phyloP scores from a whole-genome alignment of 2,797 vertebrate genomes.

The Karalla daura region DNA sequence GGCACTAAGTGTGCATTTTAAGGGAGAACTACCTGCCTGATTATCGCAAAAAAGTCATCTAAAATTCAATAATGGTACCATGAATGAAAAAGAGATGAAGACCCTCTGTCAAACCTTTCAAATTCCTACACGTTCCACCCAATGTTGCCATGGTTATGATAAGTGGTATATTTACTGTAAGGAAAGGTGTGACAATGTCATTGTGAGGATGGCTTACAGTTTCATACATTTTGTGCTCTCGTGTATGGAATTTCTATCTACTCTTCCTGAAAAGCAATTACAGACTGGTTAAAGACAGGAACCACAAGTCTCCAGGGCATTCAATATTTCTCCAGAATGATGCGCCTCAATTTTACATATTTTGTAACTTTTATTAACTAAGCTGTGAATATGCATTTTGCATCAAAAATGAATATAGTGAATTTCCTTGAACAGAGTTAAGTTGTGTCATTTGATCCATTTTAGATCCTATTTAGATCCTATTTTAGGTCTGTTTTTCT shows the following conservation, averaged over 20 bases:
- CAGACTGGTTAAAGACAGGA: too few relatives aligned
- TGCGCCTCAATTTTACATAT: constrained; percentile 9
- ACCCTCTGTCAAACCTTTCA: not conserved
- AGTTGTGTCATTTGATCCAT: not conserved
- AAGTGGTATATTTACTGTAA: not conserved
- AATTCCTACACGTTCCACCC: not conserved
- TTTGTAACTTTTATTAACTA: constrained; percentile 9
- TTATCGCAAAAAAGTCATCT: not conserved
- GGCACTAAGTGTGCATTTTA: not conserved
- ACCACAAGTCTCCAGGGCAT: too few relatives aligned
- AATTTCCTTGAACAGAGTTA: too few relatives aligned
- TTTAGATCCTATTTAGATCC: too few relatives aligned
- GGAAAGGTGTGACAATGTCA: not conserved
- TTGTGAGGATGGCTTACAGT: too few relatives aligned
- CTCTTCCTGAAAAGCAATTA: too few relatives aligned
- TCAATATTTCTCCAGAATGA: not conserved
- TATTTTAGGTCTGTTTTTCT: not conserved
- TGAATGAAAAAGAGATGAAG: not conserved
- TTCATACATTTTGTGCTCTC: not conserved
- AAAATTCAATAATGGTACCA: not conserved
- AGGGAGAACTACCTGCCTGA: not conserved
- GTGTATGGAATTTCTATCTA: too few relatives aligned
- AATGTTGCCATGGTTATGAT: constrained; percentile 17
- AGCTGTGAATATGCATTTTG: not conserved
- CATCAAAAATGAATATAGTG: constrained; percentile 24